A percentile compares a stretch with the other conserved stretches of the same genome.
Conservation (phyloP, 2,888 invertebrate species). For the Abrostola tripartita region DNA sequence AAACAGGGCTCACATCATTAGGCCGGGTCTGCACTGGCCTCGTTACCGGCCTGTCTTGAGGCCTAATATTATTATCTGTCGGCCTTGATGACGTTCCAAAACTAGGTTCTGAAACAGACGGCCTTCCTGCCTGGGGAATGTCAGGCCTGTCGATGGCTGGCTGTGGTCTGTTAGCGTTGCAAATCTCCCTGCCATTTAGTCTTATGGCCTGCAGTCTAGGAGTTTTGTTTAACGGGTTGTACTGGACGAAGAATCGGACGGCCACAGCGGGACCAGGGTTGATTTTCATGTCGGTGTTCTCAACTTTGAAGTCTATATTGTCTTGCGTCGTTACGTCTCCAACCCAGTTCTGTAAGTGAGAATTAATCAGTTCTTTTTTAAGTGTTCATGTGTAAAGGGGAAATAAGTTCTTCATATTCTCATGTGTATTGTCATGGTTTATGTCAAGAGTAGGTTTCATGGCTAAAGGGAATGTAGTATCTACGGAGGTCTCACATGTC, state of each 20-base stretch:
- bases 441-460: no score
- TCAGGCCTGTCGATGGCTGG: slow-evolving; percentile 67
- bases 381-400: no score
- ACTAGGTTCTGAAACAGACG: background rate
- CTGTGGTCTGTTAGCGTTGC: slow-evolving; percentile 79
- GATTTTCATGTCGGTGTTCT: slow-evolving; percentile 88
- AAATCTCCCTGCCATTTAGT: slow-evolving; percentile 89
- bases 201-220: slow-evolving; percentile 85
- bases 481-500: no score
- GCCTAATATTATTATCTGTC: slow-evolving; percentile 52
- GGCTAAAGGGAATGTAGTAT: no score
- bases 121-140: background rate
- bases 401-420: no score
- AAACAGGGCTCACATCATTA: slow-evolving; percentile 68
- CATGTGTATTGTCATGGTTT: no score
- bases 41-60: slow-evolving; percentile 67
- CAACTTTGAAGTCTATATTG: slow-evolving; percentile 88
- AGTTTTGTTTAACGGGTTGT: slow-evolving; percentile 80
- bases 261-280: slow-evolving; percentile 87
- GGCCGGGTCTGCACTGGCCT: slow-evolving; percentile 71
- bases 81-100: background rate
- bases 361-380: background rate
- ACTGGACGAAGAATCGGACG: slow-evolving; percentile 89
- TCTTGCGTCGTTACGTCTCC: slow-evolving; percentile 88
- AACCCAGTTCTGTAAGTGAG: slow-evolving; percentile 86